Conservation (phyloP, 2,888 invertebrate species). For the Sphaerophoria taeniata region DNA sequence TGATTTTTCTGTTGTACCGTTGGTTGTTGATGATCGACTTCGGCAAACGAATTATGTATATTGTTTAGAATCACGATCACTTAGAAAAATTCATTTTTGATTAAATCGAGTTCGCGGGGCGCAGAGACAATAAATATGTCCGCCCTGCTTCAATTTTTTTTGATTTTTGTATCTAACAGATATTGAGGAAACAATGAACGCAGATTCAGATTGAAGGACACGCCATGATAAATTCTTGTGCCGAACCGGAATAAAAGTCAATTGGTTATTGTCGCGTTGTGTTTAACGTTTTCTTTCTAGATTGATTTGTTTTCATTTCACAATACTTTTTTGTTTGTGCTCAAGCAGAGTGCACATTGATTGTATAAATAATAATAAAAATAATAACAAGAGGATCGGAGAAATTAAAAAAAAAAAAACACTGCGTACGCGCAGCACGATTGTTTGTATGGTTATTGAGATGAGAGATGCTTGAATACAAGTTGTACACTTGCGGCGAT, state of each 20-base stretch:
- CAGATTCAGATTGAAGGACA: conserved; percentile 58
- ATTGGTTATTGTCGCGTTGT: conserved; percentile 37
- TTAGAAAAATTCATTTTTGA: conserved; percentile 42
- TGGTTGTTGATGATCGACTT: conserved; percentile 37
- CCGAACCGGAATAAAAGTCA: conserved; percentile 42
- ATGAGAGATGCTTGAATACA: conserved; percentile 20
- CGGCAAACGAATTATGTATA: conserved; percentile 7
- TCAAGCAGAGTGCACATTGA: background rate
- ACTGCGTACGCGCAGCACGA: conserved; percentile 60
- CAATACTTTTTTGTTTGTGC: background rate
- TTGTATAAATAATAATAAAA: background rate
- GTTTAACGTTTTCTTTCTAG: background rate
- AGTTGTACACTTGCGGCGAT: conserved; percentile 69
- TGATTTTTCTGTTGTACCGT: conserved; percentile 13
- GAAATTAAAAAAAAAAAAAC: conserved; percentile 26
- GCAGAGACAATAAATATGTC: conserved; percentile 14
- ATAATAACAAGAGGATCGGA: conserved; percentile 1
- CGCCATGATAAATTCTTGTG: conserved; percentile 39
- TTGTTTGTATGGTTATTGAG: background rate
- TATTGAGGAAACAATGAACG: conserved; percentile 49
- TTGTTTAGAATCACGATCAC: conserved; percentile 44
- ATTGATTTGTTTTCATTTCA: conserved; percentile 43
- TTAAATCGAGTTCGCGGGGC: conserved; percentile 3
- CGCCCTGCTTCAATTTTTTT: conserved; percentile 4
- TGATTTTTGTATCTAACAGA: background rate